Percentiles rank a stretch among this genome's conserved stretches.
Conservation (phyloP, 2,797 vertebrate species). For the Coranthus polyacanthus region DNA sequence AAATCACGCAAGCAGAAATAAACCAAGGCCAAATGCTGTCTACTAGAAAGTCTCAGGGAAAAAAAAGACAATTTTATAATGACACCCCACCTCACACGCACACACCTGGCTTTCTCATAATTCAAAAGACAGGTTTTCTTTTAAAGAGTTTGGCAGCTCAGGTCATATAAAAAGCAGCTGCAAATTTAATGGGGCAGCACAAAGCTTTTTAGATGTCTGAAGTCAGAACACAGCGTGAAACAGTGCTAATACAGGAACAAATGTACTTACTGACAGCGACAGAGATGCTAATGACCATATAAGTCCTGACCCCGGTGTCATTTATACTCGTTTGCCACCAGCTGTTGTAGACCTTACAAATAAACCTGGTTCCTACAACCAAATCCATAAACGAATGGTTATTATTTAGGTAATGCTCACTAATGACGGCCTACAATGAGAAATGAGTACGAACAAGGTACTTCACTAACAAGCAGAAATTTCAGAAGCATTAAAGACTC, state of each 20-base stretch:
- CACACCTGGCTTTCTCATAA: conserved; percentile 38
- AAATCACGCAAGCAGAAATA: conserved; percentile 7
- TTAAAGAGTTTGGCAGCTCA: conserved; percentile 33
- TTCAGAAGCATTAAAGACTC: conserved; percentile 2
- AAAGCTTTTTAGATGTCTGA: conserved; percentile 30
- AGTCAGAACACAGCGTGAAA: conserved; percentile 53
- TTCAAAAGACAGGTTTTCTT: conserved; percentile 42
- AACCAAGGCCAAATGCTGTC: background rate
- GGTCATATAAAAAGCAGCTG: conserved; percentile 53
- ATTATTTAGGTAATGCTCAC: conserved; percentile 16
- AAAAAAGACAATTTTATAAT: conserved; percentile 12
- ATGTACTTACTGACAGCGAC: conserved; percentile 40
- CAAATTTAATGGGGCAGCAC: conserved; percentile 50
- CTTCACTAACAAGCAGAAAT: conserved; percentile 3
- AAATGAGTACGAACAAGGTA: conserved; percentile 8
- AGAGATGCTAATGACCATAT: conserved; percentile 41
- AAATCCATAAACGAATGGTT: conserved; percentile 3
- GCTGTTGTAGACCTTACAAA: conserved; percentile 9
- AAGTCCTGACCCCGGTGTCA: background rate
- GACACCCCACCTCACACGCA: background rate
- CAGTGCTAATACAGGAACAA: conserved; percentile 25
- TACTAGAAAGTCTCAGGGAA: background rate
- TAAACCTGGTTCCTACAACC: background rate
- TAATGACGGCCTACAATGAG: background rate
- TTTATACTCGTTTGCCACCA: conserved; percentile 19